These are phyloP conservation scores for Myathropa florea DNA, from an alignment of 2,888 invertebrate species.

Conservation along the genomic window DNA sequence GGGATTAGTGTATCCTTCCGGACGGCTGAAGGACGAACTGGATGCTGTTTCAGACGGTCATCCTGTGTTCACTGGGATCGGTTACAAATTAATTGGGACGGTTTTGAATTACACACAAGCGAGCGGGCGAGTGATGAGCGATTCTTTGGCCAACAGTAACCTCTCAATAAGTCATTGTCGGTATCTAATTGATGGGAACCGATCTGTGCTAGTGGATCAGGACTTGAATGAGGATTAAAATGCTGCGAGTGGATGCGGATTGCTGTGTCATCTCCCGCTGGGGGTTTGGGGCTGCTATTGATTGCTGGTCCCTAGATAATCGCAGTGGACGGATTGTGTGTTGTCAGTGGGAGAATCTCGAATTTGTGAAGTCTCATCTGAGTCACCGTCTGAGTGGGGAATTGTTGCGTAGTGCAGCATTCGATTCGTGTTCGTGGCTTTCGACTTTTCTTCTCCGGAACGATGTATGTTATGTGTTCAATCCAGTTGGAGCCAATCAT, in stretches of 20 bases:
- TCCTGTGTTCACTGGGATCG: neutral
- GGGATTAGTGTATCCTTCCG: conserved; percentile 2
- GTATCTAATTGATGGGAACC: neutral
- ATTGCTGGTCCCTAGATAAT: no score
- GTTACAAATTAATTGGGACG: conserved; percentile 20
- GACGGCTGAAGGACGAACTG: neutral
- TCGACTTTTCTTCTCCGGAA: neutral
- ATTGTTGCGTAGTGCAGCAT: no score
- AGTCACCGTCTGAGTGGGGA: no score
- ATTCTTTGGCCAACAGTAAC: conserved; percentile 7
- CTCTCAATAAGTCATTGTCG: conserved; percentile 4
- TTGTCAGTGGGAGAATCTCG: no score
- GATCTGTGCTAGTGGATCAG: neutral
- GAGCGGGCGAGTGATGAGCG: conserved; percentile 1
- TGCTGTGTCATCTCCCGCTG: no score
- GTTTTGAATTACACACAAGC: conserved; percentile 16
- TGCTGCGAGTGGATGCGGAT: neutral
- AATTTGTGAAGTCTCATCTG: no score
- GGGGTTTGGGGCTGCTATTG: no score
- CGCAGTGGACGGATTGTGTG: no score
- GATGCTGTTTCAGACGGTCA: neutral
- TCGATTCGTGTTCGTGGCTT: neutral
- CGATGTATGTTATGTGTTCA: neutral
- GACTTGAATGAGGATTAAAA: neutral
- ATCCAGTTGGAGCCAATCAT: neutral